phyloP scores from a whole-genome alignment of 2,888 invertebrate genomes.

The Cylindroiulus punctatus region DNA sequence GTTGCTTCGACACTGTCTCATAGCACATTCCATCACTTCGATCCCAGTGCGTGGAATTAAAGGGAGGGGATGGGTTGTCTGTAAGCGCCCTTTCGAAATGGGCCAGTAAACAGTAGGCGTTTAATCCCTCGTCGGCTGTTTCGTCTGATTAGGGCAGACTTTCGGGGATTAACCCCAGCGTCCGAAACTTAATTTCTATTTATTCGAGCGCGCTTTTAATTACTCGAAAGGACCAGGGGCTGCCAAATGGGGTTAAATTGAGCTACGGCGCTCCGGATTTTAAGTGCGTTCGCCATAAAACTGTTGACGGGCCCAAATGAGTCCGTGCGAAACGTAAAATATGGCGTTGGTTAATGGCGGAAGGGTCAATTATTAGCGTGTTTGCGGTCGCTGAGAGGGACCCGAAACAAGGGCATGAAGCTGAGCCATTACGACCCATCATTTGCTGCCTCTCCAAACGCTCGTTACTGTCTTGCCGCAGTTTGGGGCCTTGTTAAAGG shows the following conservation, averaged over 20 bases:
- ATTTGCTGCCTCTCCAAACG: neutral
- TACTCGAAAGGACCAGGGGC: neutral
- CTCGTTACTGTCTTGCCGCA: neutral
- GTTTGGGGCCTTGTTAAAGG: too few species aligned
- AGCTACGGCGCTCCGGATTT: neutral
- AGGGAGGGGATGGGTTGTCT: too few species aligned
- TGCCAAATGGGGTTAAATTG: neutral
- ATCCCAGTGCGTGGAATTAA: neutral
- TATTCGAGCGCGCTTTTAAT: slow-evolving; percentile 7
- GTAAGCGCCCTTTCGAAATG: neutral
- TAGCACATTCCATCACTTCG: neutral
- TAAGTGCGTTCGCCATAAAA: neutral
- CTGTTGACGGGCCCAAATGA: neutral
- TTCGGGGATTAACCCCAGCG: slow-evolving; percentile 25
- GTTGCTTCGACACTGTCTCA: neutral
- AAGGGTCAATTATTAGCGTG: slow-evolving; percentile 37
- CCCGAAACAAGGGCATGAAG: slow-evolving; percentile 20
- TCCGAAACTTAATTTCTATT: slow-evolving; percentile 11
- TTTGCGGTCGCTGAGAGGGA: slow-evolving; percentile 7
- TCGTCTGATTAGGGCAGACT: slow-evolving; percentile 8
- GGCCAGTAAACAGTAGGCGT: neutral
- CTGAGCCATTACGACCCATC: neutral
- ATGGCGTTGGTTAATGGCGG: neutral
- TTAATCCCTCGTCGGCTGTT: slow-evolving; percentile 15
- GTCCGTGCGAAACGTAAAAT: neutral